phyloP scores from a whole-genome alignment of 2,888 invertebrate species.

The Drosophila sordidula region DNA sequence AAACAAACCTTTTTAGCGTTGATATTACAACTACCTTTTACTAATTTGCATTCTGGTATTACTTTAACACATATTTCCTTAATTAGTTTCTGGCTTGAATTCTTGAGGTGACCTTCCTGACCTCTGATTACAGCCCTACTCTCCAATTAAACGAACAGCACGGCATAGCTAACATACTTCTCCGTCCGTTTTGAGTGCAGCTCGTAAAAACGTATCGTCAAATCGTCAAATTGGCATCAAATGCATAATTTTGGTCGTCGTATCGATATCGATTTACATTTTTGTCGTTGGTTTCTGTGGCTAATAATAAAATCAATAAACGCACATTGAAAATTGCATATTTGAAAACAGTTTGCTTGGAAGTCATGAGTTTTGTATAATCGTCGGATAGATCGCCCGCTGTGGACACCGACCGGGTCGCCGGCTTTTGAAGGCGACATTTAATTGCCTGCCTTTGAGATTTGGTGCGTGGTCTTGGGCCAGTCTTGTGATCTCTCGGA shows the following conservation, averaged over 20 bases:
- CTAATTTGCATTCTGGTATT: neutral
- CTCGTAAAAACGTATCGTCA: conserved; percentile 59
- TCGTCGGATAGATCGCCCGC: conserved; percentile 47
- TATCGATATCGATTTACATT: conserved; percentile 76
- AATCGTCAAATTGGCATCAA: conserved; percentile 71
- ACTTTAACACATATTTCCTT: neutral
- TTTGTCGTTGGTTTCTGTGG: conserved; percentile 60
- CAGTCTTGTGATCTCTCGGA: conserved; percentile 29
- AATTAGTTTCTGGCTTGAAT: neutral
- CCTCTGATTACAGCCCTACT: neutral
- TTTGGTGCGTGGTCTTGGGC: conserved; percentile 46
- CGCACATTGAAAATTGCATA: conserved; percentile 75
- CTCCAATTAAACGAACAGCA: neutral
- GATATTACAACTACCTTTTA: neutral
- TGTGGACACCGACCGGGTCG: conserved; percentile 43
- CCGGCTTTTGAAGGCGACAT: conserved; percentile 69
- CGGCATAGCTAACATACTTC: neutral
- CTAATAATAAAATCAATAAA: conserved; percentile 78
- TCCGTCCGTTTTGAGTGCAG: conserved; percentile 16
- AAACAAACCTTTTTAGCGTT: no score
- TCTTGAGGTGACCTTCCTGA: neutral
- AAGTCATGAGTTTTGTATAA: conserved; percentile 14
- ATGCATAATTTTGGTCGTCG: conserved; percentile 72
- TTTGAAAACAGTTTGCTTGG: conserved; percentile 26
- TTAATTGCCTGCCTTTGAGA: conserved; percentile 72